A percentile compares a stretch with the other conserved stretches of the same genome.
phyloP scores from a whole-genome alignment of 1,140 invertebrate species.

The Scaptodrosophila lebanonensis region DNA sequence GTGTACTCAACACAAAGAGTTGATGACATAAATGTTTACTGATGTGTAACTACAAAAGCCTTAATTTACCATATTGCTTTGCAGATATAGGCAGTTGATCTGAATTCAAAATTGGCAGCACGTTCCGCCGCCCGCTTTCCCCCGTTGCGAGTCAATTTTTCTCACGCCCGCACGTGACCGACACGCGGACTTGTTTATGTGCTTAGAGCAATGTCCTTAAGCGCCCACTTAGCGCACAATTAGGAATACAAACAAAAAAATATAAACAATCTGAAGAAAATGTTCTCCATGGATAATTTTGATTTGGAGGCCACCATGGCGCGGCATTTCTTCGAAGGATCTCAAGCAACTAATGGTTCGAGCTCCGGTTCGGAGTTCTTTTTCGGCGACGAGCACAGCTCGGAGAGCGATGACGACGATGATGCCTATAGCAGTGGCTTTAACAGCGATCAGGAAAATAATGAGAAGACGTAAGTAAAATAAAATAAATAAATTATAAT shows the following conservation, averaged over 20 bases:
- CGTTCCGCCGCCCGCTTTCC: conserved; percentile 41
- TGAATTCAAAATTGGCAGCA: conserved; percentile 43
- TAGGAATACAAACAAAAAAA: conserved; percentile 17
- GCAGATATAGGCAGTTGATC: conserved; percentile 7
- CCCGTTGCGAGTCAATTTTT: conserved; percentile 5
- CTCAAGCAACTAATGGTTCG: conserved; percentile 74
- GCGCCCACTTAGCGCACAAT: conserved; percentile 22
- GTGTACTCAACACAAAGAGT: background rate
- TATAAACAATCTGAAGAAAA: conserved; percentile 26
- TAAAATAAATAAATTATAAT: background rate
- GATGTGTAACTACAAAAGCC: conserved; percentile 3
- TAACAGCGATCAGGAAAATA: conserved; percentile 80
- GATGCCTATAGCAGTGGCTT: conserved; percentile 78
- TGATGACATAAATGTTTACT: conserved; percentile 20
- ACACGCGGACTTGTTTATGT: conserved; percentile 47
- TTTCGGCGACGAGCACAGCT: conserved; percentile 79
- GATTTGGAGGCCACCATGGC: conserved; percentile 78
- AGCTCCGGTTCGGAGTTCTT: conserved; percentile 77
- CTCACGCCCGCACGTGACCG: conserved; percentile 41
- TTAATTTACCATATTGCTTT: conserved; percentile 29
- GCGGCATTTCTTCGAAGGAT: conserved; percentile 77
- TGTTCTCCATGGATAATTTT: conserved; percentile 77
- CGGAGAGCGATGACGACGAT: conserved; percentile 78
- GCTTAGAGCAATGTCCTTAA: conserved; percentile 37
- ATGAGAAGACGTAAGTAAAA: conserved; percentile 65